Percentiles rank a stretch among this genome's conserved stretches.
Conservation (phyloP, 2,888 invertebrate species). For the Drosophila testacea region DNA sequence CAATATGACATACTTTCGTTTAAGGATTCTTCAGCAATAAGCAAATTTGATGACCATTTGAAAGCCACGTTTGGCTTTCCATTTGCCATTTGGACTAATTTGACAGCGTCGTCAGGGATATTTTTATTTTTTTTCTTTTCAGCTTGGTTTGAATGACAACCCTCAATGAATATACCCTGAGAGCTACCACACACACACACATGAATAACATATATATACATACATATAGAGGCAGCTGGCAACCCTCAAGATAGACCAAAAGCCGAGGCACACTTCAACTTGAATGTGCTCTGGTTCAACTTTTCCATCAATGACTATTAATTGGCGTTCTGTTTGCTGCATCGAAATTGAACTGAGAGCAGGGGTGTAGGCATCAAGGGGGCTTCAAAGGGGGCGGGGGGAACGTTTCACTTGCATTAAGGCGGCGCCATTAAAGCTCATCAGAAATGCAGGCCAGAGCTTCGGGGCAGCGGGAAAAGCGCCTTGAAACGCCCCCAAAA, state of each 20-base stretch:
- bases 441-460: slow-evolving; percentile 70
- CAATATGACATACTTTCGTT: background rate
- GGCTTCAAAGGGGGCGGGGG: background rate
- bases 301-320: slow-evolving; percentile 79
- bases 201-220: background rate
- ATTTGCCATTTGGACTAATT: slow-evolving; percentile 68
- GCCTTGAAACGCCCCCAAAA: slow-evolving; percentile 10
- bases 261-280: slow-evolving; percentile 58
- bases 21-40: slow-evolving; percentile 43
- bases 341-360: background rate
- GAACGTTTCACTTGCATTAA: slow-evolving; percentile 60
- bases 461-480: slow-evolving; percentile 2
- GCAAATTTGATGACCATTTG: slow-evolving; percentile 66
- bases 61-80: slow-evolving; percentile 51
- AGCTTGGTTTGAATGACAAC: slow-evolving; percentile 52
- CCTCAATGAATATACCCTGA: slow-evolving; percentile 32
- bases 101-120: slow-evolving; percentile 49
- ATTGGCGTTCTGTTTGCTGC: slow-evolving; percentile 63
- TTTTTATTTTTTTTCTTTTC: slow-evolving; percentile 12
- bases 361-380: too few relatives aligned
- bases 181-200: slow-evolving; percentile 19
- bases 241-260: slow-evolving; percentile 52
- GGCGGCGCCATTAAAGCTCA: slow-evolving; percentile 79
- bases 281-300: slow-evolving; percentile 52
- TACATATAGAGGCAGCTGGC: slow-evolving; percentile 50